Evolutionary conservation across 2,797 vertebrate genomes (phyloP), one percentile per base, ranked within the genome.

Genomic region (Pyrocephalus nanus): DNA sequence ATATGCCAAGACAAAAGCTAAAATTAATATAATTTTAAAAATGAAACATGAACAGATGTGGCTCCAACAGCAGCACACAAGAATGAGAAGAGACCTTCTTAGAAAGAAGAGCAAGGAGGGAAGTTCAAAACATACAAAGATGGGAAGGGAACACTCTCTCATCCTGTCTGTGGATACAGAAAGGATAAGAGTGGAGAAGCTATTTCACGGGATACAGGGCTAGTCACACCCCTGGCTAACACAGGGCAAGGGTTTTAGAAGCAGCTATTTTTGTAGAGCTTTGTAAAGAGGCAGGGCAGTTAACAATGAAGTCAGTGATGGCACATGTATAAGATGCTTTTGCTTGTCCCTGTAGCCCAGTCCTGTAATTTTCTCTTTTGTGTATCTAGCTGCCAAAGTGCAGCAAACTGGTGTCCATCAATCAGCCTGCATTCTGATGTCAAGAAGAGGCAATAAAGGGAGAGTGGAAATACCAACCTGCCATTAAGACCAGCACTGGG

Each of bases 341-440:
- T 70, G 7, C 32, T 84, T 75, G 26, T 58, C 29, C 38, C 38
- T 77, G 2, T 7, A 5, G 67, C 79, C n/a, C 45, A 67, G 86
- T 58, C 70, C 60, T 82, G 40, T 74, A 88, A 86, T 93, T 85
- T 95, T 91, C 57, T 57, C 76, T 51, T 86, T 85, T 93, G 67
- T 90, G 11, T 54, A 15, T 84, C 50, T 88, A 57, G 65, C 66
- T 84, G 72, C 62, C 73, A 69, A 94, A 84, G 66, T 26, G 23
- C 53, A 86, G 30, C 69, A 84, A 91, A 94, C 55, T 67, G 43
- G 36, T 91, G 42, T 74, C 88, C 67, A 55, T 89, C 84, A 91
- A 83, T 95, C 90, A 87, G 57, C 43, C 60, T 83, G 82, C 82
- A 89, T 92, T 90, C 85, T 88, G 30, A 38, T 67, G 76, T 95